A percentile compares a stretch with the other conserved stretches of the same genome.
These are phyloP conservation scores for Protonemura montana DNA, from an alignment of 2,888 invertebrate species.

Conservation along the genomic window DNA sequence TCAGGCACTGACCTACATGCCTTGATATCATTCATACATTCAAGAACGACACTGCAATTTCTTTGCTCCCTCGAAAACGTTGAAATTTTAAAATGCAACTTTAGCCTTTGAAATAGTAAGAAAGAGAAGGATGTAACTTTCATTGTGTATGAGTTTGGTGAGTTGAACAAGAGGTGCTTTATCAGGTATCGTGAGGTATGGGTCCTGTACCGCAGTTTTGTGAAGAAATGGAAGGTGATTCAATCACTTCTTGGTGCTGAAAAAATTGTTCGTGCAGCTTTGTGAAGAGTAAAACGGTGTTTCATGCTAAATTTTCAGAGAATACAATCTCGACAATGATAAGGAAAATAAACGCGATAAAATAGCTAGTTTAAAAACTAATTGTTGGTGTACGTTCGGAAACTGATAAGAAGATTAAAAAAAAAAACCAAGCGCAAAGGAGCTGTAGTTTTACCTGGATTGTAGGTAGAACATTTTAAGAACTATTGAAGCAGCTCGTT, in stretches of 20 bases:
- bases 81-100: not conserved
- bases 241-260: not conserved
- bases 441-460: too few relatives aligned
- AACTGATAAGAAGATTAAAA: not conserved
- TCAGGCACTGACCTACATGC: conserved; percentile 1
- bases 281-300: not conserved
- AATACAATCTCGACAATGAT: too few relatives aligned
- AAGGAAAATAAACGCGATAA: too few relatives aligned
- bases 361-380: too few relatives aligned
- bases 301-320: not conserved
- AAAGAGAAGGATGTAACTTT: not conserved
- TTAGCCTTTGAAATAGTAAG: not conserved
- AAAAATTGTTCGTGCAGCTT: not conserved
- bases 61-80: not conserved
- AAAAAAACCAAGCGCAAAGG: too few relatives aligned
- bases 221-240: not conserved
- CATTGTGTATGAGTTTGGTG: not conserved
- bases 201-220: not conserved
- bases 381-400: not conserved
- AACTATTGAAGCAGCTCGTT: not conserved
- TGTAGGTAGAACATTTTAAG: too few relatives aligned
- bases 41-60: not conserved
- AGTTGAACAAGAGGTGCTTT: not conserved
- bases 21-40: not conserved
- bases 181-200: not conserved